These are phyloP conservation scores for Oophaga pumilio DNA, from an alignment of 2,113 vertebrate species.

Conservation along the genomic window DNA sequence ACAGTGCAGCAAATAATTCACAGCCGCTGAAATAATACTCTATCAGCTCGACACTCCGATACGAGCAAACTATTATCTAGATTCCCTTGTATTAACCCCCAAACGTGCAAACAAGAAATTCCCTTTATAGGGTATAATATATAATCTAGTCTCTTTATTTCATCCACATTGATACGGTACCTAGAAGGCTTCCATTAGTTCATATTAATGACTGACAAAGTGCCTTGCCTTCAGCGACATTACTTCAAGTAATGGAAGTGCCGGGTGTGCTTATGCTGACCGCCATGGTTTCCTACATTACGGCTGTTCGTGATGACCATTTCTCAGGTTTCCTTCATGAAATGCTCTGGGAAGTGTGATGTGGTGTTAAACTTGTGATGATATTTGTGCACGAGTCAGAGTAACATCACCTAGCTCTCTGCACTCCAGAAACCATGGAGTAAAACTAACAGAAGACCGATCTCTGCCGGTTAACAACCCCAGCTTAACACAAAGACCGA, in stretches of 20 bases:
- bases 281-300: not conserved
- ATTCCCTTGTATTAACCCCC: not conserved
- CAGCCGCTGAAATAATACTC: not conserved
- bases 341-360: not conserved
- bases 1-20: constrained; percentile 6
- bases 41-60: not conserved
- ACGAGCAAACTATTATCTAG: not conserved
- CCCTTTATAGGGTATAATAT: constrained; percentile 12
- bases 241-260: not conserved
- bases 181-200: not conserved
- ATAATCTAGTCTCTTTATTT: constrained; percentile 12
- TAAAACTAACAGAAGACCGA: not conserved
- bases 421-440: not conserved
- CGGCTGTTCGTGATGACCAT: not conserved
- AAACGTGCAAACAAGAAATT: constrained; percentile 3
- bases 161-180: not conserved
- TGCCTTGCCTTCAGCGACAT: not conserved
- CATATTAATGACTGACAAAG: not conserved
- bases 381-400: not conserved
- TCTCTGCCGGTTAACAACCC: not conserved
- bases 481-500: not conserved
- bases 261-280: constrained; percentile 9
- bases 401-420: not conserved
- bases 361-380: not conserved
- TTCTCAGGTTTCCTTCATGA: not conserved